Evolutionary conservation across 2,113 vertebrate genomes (phyloP).

Genomic region (Psittacara wagleri): DNA sequence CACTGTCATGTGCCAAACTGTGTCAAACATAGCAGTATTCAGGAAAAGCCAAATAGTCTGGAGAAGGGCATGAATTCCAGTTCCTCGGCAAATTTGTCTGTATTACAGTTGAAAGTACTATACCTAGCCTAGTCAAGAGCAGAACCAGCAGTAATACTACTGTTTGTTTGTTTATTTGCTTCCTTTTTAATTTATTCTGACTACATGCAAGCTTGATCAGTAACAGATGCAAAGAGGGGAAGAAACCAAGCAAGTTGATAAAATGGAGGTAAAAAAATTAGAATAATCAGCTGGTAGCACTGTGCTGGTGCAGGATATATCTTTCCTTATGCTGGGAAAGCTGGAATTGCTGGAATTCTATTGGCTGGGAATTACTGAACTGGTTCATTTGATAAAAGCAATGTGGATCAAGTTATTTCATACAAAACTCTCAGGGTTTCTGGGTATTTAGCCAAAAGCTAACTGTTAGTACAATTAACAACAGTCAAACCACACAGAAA

Average conservation of each 20-base stretch:
- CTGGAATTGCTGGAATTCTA: background rate
- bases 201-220: conserved; percentile 17
- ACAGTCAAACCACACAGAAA: background rate
- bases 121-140: conserved; percentile 29
- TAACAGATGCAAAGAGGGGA: conserved; percentile 41
- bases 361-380: conserved; percentile 10
- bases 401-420: background rate
- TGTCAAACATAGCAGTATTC: conserved; percentile 68
- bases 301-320: background rate
- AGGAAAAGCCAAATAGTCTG: conserved; percentile 58
- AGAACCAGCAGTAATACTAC: background rate
- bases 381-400: conserved; percentile 11
- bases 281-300: background rate
- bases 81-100: conserved; percentile 23
- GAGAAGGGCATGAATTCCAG: conserved; percentile 42
- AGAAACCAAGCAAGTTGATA: conserved; percentile 29
- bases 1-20: conserved; percentile 64
- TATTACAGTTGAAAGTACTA: conserved; percentile 23
- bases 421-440: background rate
- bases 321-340: background rate
- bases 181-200: conserved; percentile 46
- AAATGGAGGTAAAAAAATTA: background rate
- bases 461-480: background rate
- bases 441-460: background rate
- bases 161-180: conserved; percentile 2